Conservation (phyloP, 2,797 vertebrate genomes). For the Sitta carolinensis region DNA sequence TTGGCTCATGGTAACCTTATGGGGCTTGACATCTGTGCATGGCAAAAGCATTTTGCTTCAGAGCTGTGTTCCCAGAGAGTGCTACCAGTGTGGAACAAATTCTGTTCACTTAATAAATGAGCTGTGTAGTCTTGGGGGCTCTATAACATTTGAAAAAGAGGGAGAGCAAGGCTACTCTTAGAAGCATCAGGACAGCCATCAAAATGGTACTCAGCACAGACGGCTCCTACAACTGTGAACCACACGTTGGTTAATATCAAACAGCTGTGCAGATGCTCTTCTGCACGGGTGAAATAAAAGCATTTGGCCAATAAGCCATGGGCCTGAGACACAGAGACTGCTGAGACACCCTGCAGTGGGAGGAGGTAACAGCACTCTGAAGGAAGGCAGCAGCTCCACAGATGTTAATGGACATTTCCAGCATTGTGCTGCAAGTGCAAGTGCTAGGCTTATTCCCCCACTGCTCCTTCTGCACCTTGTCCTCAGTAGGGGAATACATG, state of each 20-base stretch:
- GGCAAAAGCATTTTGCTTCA: neutral
- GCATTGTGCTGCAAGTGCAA: neutral
- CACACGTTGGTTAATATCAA: neutral
- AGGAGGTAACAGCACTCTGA: neutral
- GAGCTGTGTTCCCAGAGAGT: neutral
- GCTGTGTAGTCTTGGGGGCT: neutral
- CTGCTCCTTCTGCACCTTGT: neutral
- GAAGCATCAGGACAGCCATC: neutral
- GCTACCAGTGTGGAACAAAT: neutral
- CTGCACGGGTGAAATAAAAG: neutral
- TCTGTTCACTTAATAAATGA: neutral
- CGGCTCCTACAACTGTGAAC: neutral
- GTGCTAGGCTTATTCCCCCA: neutral
- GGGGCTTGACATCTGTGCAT: neutral
- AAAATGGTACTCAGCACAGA: neutral
- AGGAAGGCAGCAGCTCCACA: neutral
- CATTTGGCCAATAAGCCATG: neutral
- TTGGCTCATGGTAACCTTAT: neutral
- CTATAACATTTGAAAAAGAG: neutral
- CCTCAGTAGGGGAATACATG: neutral
- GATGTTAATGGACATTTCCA: rapidly evolving
- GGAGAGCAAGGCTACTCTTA: neutral
- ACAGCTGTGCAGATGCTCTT: neutral
- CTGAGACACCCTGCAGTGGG: neutral
- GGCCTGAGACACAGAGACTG: neutral